Percentiles rank a stretch among this genome's conserved stretches.
These are phyloP conservation scores for Pachypanchax playfairii DNA, from an alignment of 2,113 vertebrate genomes.

Conservation along the genomic window DNA sequence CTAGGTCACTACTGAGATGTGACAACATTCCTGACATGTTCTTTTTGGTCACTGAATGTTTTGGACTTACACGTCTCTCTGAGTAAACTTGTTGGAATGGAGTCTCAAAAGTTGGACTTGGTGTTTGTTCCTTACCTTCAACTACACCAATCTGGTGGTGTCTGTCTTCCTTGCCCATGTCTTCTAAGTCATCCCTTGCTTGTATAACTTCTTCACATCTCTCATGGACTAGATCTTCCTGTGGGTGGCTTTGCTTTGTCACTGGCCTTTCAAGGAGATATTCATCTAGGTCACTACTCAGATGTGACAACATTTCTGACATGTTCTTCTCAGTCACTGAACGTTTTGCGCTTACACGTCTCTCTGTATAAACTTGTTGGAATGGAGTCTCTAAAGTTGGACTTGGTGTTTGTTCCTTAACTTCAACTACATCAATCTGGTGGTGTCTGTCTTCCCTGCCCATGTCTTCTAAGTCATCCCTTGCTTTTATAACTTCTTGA, in stretches of 20 bases:
- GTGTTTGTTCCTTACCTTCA: conserved; percentile 73
- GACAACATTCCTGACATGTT: conserved; percentile 72
- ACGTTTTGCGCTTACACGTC: conserved; percentile 33
- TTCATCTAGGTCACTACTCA: conserved; percentile 74
- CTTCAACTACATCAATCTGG: background rate
- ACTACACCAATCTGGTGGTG: conserved; percentile 53
- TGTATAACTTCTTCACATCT: conserved; percentile 52
- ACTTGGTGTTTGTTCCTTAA: too few relatives aligned
- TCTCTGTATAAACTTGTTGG: conserved; percentile 73
- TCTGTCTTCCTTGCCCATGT: background rate
- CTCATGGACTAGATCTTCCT: conserved; percentile 52
- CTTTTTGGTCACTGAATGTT: conserved; percentile 31
- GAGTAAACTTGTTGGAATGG: conserved; percentile 69
- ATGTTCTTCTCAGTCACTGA: conserved; percentile 49
- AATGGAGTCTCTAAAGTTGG: too few relatives aligned
- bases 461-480: too few relatives aligned
- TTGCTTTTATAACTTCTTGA: conserved; percentile 28
- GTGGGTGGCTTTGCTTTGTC: conserved; percentile 18
- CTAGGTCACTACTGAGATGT: conserved; percentile 75
- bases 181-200: background rate
- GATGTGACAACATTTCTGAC: conserved; percentile 73
- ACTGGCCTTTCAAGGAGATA: conserved; percentile 39
- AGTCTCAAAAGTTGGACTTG: conserved; percentile 64
- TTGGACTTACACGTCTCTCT: conserved; percentile 48
- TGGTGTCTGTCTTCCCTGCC: too few relatives aligned